Base-by-base conservation (phyloP, 2,888 invertebrate species). In the Tortricodes alternella region DNA sequence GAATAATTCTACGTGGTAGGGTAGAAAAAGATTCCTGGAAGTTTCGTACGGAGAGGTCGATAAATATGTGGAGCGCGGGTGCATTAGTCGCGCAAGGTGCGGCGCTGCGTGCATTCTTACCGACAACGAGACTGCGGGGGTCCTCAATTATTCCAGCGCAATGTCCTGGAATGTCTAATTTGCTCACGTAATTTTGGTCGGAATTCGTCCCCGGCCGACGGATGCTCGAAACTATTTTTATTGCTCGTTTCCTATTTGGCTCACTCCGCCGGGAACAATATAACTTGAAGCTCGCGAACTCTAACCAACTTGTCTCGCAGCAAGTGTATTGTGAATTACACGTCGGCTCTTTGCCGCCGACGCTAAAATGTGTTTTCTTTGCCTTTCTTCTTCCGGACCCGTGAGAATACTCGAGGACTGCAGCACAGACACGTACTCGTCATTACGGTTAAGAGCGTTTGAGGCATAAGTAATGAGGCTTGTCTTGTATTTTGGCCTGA, bases 151-250 rank as follows among this genome's bases (percentile, higher is more conserved):
- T 82, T 84, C 78, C 78, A 73, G 75, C 74, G 77, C 81, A 80
- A 83, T 87, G 84, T 82, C 77, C 85, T 70, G 88, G 89, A 89
- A 89, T 89, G 87, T 87, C 83, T 89, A 87, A 89, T 89, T 89
- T 89, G 85, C 85, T 87, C 89, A 89, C 90, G 89, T 89, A 87
- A 89, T 89, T 82, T 88, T 81, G 80, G 77, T 71, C 73, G 87
- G 87, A 87, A 89, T 89, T 80, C 73, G 83, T 85, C 85, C 85
- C 82, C 69, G 75, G 81, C 78, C 78, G 80, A 78, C 82, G 81
- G 83, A 80, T 77, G 81, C 74, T 75, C 67, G 74, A 76, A 88
- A 87, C 88, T 87, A 89, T 90, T 90, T 90, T 90, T 89, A 89
- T 89, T 87, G 84, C 83, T 80, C 83, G 85, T 87, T 86, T 88